Percentiles rank a stretch among this genome's conserved stretches.
Conservation (phyloP, 2,113 vertebrate species). For the Smithornis capensis region DNA sequence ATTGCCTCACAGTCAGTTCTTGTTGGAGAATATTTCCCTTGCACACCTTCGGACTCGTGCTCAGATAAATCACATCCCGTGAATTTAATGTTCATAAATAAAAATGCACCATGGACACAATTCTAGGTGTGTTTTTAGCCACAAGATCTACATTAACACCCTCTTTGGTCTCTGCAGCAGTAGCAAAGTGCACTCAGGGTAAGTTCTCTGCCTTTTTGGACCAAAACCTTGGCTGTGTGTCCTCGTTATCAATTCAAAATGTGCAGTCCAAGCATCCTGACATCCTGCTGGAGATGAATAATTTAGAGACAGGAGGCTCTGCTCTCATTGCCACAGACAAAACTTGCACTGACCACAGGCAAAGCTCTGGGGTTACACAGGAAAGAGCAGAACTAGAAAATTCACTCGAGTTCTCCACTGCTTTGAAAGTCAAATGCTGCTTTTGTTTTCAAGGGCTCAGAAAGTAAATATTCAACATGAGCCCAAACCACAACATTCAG, state of each 20-base stretch:
- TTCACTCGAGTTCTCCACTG: not conserved
- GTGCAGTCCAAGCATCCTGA: not conserved
- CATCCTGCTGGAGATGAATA: not conserved
- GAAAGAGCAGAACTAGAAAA: not conserved
- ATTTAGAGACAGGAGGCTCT: not conserved
- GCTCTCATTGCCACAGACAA: not conserved
- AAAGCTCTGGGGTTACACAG: not conserved
- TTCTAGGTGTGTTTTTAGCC: not conserved
- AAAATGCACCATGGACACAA: not conserved
- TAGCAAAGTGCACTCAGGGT: not conserved
- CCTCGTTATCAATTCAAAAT: not conserved
- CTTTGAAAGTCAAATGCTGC: not conserved
- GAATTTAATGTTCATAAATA: not conserved
- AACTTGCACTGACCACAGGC: not conserved
- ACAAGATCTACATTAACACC: not conserved
- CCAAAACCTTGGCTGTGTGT: not conserved
- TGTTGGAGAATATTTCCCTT: not conserved
- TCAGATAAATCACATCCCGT: not conserved
- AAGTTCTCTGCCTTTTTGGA: not conserved
- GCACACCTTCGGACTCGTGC: accelerated
- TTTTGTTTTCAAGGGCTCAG: not conserved
- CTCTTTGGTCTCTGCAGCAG: not conserved
- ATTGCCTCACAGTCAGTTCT: not conserved
- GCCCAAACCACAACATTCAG: not conserved
- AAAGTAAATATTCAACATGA: not conserved